phyloP scores from a whole-genome alignment of 2,113 vertebrate genomes.

The Chauna torquata region DNA sequence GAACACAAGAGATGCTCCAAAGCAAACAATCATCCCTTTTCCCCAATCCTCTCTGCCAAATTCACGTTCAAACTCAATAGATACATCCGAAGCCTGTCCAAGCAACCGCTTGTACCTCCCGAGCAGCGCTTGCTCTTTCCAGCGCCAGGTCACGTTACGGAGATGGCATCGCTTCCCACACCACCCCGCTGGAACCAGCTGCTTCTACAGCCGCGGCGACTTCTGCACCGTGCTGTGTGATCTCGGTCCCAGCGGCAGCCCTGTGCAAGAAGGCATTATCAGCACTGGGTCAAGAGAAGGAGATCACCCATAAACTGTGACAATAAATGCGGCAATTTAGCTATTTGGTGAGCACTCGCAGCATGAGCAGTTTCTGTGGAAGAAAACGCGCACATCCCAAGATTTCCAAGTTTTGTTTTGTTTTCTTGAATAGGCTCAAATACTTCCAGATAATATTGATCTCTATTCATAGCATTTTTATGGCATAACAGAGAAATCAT shows the following conservation, averaged over 20 bases:
- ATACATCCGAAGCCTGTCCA: not conserved
- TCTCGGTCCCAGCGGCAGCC: not conserved
- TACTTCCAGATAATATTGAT: not conserved
- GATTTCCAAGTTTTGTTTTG: not conserved
- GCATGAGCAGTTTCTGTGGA: not conserved
- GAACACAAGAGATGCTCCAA: not conserved
- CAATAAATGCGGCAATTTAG: not conserved
- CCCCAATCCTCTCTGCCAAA: not conserved
- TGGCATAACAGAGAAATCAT: not conserved
- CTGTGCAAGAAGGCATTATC: not conserved
- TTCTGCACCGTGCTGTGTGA: not conserved
- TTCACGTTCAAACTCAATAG: not conserved
- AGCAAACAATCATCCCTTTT: not conserved
- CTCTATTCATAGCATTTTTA: not conserved
- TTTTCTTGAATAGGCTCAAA: not conserved
- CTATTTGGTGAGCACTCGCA: not conserved
- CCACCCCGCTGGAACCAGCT: constrained; percentile 10
- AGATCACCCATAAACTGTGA: not conserved
- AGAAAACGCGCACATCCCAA: not conserved
- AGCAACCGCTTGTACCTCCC: not conserved
- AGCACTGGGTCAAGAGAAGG: not conserved
- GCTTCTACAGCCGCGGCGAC: not conserved
- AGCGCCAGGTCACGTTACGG: not conserved
- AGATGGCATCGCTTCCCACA: not conserved
- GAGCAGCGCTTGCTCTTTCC: not conserved